Evolutionary conservation across 1,140 invertebrate genomes (phyloP).

Genomic region (Heliothis subflexa): DNA sequence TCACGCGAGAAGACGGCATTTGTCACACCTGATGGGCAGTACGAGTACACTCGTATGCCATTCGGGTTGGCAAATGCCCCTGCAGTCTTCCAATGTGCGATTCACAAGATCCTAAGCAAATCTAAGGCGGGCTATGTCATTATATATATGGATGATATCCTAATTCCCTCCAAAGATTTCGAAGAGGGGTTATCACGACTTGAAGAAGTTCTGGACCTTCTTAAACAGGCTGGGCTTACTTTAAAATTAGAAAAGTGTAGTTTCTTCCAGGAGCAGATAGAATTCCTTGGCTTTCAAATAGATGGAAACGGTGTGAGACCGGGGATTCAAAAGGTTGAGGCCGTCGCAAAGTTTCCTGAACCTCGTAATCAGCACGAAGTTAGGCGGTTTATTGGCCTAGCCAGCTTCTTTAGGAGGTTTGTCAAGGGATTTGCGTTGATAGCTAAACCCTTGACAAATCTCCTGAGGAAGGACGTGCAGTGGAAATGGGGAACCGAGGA

Average conservation of each 20-base stretch:
- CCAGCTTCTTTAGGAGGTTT: slow-evolving; percentile 72
- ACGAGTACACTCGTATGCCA: slow-evolving; percentile 32
- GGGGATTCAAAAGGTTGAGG: slow-evolving; percentile 61
- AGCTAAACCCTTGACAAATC: slow-evolving; percentile 58
- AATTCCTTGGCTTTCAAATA: slow-evolving; percentile 65
- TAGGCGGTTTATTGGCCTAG: slow-evolving; percentile 68
- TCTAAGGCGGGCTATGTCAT: slow-evolving; percentile 23
- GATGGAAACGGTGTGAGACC: slow-evolving; percentile 59
- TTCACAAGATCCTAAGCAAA: slow-evolving; percentile 39
- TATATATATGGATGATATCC: slow-evolving; percentile 50
- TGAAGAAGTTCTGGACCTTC: slow-evolving; percentile 35
- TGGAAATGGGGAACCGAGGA: slow-evolving; percentile 51
- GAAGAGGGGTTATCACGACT: slow-evolving; percentile 42
- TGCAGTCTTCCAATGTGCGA: slow-evolving; percentile 39
- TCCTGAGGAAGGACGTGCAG: slow-evolving; percentile 58
- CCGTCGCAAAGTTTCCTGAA: slow-evolving; percentile 60
- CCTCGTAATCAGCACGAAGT: slow-evolving; percentile 64
- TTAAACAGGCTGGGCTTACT: slow-evolving; percentile 50
- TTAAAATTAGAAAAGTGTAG: slow-evolving; percentile 66
- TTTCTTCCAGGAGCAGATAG: slow-evolving; percentile 61
- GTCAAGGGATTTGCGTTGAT: slow-evolving; percentile 61
- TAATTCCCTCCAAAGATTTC: slow-evolving; percentile 44
- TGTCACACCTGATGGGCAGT: not conserved
- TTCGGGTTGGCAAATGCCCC: slow-evolving; percentile 47
- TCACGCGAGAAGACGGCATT: slow-evolving; percentile 34